Evolutionary conservation across 2,113 vertebrate genomes (phyloP).

Genomic region (Rousettus leschenaultii): DNA sequence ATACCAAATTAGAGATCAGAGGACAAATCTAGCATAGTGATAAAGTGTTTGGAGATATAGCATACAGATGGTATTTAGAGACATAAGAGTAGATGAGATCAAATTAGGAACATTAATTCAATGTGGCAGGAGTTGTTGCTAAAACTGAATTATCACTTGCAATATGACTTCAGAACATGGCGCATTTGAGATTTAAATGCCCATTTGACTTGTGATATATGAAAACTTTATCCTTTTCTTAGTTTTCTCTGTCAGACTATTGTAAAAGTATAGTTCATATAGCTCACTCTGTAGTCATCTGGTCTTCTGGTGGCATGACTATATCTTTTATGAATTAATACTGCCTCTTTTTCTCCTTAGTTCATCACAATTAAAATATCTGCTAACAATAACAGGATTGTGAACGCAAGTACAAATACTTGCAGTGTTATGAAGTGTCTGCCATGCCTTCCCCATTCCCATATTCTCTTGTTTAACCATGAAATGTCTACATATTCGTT

Average conservation of each 20-base stretch:
- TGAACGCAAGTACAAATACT: neutral
- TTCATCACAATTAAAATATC: neutral
- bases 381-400: neutral
- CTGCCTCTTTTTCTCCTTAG: neutral
- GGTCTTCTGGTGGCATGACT: neutral
- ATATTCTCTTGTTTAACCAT: neutral
- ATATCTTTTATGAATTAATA: neutral
- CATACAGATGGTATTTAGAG: neutral
- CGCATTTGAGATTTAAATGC: neutral
- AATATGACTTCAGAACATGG: neutral
- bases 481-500: neutral
- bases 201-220: neutral
- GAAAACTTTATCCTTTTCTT: neutral
- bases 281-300: neutral
- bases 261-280: neutral
- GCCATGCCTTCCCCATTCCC: neutral
- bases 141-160: neutral
- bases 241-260: neutral
- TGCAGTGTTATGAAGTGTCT: neutral
- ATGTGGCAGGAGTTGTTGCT: neutral
- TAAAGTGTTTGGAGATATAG: neutral
- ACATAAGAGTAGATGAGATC: neutral
- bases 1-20: neutral
- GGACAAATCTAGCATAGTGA: neutral
- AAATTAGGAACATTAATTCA: slow-evolving; percentile 21